These are phyloP conservation scores for Mus spicilegus DNA, from an alignment of 2,113 vertebrate species.

Conservation along the genomic window DNA sequence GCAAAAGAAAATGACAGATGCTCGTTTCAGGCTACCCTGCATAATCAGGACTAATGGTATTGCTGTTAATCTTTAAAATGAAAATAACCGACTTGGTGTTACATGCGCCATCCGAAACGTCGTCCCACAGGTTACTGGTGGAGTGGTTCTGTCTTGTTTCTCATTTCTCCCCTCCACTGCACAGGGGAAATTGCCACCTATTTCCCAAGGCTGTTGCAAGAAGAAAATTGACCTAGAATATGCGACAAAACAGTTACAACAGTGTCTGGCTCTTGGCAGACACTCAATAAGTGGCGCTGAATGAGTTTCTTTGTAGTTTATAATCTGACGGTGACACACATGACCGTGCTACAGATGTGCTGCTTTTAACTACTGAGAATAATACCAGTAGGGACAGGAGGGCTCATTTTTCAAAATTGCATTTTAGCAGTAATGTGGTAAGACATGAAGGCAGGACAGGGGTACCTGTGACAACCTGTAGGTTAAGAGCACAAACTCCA, in stretches of 20 bases:
- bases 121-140: background rate
- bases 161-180: constrained; percentile 26
- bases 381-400: background rate
- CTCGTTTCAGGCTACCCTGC: background rate
- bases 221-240: constrained; percentile 77
- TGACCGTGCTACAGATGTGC: background rate
- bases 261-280: constrained; percentile 73
- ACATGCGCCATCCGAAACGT: background rate
- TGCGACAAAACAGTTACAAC: constrained; percentile 54
- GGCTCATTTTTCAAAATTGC: constrained; percentile 7
- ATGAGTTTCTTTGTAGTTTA: constrained; percentile 70
- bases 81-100: background rate
- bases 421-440: background rate
- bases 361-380: constrained; percentile 3
- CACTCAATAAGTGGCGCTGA: constrained; percentile 57
- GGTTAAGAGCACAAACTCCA: background rate
- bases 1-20: background rate
- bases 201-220: constrained; percentile 66
- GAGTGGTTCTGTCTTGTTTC: background rate
- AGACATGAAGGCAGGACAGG: background rate
- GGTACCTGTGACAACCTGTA: background rate
- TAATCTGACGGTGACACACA: constrained; percentile 55
- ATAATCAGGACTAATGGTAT: background rate
- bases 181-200: constrained; percentile 51
- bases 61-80: constrained; percentile 28